Conservation (phyloP, 1,140 invertebrate genomes). For the Vanessa atalanta region DNA sequence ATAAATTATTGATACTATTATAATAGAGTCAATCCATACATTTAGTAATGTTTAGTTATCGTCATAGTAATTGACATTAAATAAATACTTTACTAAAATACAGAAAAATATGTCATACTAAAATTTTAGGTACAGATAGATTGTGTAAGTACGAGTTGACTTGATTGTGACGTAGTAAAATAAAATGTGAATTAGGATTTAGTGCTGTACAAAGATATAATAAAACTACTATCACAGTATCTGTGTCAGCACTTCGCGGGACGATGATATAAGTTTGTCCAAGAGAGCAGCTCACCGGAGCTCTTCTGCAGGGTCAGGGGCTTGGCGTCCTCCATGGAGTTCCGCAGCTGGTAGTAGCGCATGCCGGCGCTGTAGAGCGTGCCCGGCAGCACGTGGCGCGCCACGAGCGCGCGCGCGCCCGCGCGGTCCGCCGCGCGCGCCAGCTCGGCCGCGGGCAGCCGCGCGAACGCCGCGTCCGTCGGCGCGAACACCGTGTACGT, state of each 20-base stretch:
- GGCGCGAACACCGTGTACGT: slow-evolving; percentile 93
- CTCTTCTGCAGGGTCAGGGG: slow-evolving; percentile 89
- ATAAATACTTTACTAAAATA: too few relatives aligned
- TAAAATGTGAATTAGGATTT: too few relatives aligned
- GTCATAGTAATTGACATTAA: too few relatives aligned
- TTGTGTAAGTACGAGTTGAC: too few relatives aligned
- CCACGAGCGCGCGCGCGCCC: slow-evolving; percentile 88
- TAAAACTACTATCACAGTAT: too few relatives aligned
- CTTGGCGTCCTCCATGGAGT: slow-evolving; percentile 85
- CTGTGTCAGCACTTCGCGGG: too few relatives aligned
- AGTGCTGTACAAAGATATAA: too few relatives aligned
- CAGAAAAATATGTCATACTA: too few relatives aligned
- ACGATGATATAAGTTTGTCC: neutral
- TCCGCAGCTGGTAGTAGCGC: slow-evolving; percentile 91
- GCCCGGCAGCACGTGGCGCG: slow-evolving; percentile 88
- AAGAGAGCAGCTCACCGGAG: slow-evolving; percentile 80
- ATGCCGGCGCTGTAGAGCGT: slow-evolving; percentile 91
- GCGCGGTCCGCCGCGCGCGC: slow-evolving; percentile 82
- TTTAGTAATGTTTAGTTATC: too few relatives aligned
- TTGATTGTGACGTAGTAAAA: too few relatives aligned
- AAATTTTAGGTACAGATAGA: too few relatives aligned
- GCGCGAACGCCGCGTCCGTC: slow-evolving; percentile 89
- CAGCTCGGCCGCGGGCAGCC: slow-evolving; percentile 84
- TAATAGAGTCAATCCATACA: too few relatives aligned
- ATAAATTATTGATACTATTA: neutral